Evolutionary conservation across 2,888 invertebrate genomes (phyloP).

Genomic region (Lasioglossum calceatum): DNA sequence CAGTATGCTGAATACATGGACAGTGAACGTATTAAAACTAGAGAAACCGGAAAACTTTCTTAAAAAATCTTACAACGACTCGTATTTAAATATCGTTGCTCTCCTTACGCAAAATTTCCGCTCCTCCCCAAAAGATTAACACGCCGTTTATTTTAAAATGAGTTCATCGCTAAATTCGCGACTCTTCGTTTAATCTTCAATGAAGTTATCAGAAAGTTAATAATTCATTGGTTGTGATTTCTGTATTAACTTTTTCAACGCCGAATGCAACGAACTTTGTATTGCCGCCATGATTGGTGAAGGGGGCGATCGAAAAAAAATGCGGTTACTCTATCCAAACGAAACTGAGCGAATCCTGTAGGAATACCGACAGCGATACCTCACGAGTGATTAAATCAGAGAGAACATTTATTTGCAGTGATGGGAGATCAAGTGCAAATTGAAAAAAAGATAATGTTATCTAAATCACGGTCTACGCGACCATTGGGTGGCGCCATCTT

Average conservation of each 20-base stretch:
- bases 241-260: neutral
- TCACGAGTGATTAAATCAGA: neutral
- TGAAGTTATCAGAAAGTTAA: neutral
- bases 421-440: neutral
- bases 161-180: neutral
- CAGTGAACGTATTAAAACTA: neutral
- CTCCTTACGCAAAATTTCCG: neutral
- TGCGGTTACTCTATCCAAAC: neutral
- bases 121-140: neutral
- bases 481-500: constrained; percentile 49
- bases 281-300: neutral
- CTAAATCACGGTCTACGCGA: constrained; percentile 5
- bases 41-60: neutral
- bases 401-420: neutral
- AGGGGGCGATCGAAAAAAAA: neutral
- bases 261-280: neutral
- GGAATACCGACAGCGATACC: neutral
- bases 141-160: neutral
- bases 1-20: neutral
- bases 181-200: neutral
- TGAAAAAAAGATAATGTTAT: constrained; percentile 19
- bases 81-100: neutral
- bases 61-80: neutral
- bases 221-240: neutral
- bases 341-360: neutral